Conservation (phyloP, 2,888 invertebrate genomes). For the Noctuana brunneofusca region DNA sequence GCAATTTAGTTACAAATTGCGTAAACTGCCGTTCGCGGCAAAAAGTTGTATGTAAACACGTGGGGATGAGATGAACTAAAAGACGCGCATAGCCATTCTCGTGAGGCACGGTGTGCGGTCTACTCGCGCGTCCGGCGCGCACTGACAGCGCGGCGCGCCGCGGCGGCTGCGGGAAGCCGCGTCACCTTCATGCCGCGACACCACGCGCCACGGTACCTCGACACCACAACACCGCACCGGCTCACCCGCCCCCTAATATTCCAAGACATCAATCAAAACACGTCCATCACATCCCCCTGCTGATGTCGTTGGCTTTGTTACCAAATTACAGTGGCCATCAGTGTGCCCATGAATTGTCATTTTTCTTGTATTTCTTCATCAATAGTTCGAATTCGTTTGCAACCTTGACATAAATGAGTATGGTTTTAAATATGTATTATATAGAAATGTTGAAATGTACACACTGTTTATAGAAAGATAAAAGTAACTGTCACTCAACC, state of each 20-base stretch:
- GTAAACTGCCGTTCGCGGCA: slow-evolving; percentile 58
- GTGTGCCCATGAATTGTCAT: slow-evolving; percentile 29
- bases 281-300: slow-evolving; percentile 39
- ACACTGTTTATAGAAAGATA: too few relatives aligned
- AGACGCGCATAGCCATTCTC: slow-evolving; percentile 56
- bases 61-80: slow-evolving; percentile 40
- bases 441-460: too few relatives aligned
- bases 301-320: slow-evolving; percentile 32
- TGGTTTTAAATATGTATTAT: too few relatives aligned
- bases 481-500: too few relatives aligned
- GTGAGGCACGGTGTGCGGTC: slow-evolving; percentile 54
- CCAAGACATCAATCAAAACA: slow-evolving; percentile 47
- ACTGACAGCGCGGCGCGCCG: slow-evolving; percentile 58
- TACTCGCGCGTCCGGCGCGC: slow-evolving; percentile 71
- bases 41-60: slow-evolving; percentile 45
- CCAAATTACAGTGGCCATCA: slow-evolving; percentile 32
- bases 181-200: slow-evolving; percentile 46
- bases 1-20: slow-evolving; percentile 55
- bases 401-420: background rate
- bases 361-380: slow-evolving; percentile 11
- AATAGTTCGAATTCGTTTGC: background rate
- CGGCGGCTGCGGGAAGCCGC: slow-evolving; percentile 44
- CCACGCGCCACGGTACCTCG: slow-evolving; percentile 7
- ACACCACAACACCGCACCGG: slow-evolving; percentile 7
- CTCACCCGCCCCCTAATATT: slow-evolving; percentile 43